Percentiles rank a stretch among this genome's conserved stretches.
Conservation (phyloP, 2,113 vertebrate species). For the Indicator maculatus region DNA sequence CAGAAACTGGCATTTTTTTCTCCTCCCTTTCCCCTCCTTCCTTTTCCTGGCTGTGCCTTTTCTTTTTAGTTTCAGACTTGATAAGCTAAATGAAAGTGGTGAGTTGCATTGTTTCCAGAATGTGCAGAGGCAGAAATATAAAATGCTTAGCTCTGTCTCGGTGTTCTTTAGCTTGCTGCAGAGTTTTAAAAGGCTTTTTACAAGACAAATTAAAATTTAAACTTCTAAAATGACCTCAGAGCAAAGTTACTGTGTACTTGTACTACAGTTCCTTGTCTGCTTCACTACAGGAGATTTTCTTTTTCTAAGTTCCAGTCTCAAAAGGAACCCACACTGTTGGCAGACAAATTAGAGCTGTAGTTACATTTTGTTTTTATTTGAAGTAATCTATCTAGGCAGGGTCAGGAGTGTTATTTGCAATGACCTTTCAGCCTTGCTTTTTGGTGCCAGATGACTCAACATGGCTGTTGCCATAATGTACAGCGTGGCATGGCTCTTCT, state of each 20-base stretch:
- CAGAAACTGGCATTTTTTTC: background rate
- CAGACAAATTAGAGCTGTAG: background rate
- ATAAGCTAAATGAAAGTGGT: background rate
- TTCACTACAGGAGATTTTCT: background rate
- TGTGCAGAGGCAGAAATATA: background rate
- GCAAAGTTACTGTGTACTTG: background rate
- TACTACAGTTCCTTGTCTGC: background rate
- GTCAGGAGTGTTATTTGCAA: background rate
- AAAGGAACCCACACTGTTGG: background rate
- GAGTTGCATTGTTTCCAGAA: conserved; percentile 12
- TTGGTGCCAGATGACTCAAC: background rate
- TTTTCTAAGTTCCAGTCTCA: background rate
- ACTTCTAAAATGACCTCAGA: background rate
- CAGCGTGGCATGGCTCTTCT: background rate
- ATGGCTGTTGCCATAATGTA: background rate
- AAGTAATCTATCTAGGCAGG: background rate
- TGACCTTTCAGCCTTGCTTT: background rate
- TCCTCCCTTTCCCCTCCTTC: background rate
- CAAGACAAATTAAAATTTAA: background rate
- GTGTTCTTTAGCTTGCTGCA: background rate
- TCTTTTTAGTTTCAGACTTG: background rate
- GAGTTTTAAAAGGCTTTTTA: background rate
- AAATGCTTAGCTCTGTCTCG: background rate
- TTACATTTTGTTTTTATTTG: background rate
- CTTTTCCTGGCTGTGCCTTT: fast-evolving